Conservation (phyloP, 2,113 vertebrate species). For the Chloropsis hardwickii region DNA sequence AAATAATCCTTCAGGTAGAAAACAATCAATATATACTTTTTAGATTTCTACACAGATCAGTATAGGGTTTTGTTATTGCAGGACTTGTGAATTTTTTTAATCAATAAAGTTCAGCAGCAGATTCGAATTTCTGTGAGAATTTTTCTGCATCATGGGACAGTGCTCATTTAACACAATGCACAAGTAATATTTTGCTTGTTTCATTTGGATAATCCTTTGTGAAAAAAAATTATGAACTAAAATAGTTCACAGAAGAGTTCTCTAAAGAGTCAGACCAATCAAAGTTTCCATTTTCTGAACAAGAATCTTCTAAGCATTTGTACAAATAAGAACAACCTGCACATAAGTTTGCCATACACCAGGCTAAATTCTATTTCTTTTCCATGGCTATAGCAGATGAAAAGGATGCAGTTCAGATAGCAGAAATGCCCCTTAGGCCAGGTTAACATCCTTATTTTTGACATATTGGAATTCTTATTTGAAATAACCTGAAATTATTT, state of each 20-base stretch:
- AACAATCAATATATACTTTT: not conserved
- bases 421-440: not conserved
- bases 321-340: not conserved
- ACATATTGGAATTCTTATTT: not conserved
- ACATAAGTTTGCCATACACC: rapidly evolving
- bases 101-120: not conserved
- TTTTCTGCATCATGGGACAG: not conserved
- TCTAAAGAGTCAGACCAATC: not conserved
- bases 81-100: not conserved
- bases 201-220: not conserved
- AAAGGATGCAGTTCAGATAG: not conserved
- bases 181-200: not conserved
- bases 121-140: not conserved
- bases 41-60: not conserved
- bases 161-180: not conserved
- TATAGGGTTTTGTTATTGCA: not conserved
- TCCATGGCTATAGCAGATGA: not conserved
- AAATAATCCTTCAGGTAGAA: not conserved
- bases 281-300: not conserved
- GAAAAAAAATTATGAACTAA: not conserved
- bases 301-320: not conserved
- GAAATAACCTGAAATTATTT: not conserved
- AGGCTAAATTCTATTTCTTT: not conserved
- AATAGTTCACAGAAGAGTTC: not conserved
- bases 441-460: not conserved